Percentiles rank a stretch among this genome's conserved stretches.
Evolutionary conservation across 1,140 invertebrate species (phyloP).

Genomic region (Calephelis virginiensis): DNA sequence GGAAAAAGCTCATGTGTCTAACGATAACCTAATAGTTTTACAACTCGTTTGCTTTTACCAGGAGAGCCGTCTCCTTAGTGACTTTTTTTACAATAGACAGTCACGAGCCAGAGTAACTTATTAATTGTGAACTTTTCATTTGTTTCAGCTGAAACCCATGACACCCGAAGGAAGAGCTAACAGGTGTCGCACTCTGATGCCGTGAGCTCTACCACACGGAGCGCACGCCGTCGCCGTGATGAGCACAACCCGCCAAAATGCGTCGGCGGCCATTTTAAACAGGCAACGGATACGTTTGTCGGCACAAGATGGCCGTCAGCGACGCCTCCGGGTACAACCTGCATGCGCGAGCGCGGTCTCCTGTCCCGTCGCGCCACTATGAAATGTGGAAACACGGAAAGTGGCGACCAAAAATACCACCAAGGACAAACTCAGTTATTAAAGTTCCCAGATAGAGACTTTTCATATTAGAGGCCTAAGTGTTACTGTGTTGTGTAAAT

Average conservation of each 20-base stretch:
- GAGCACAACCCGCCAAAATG: conserved; percentile 73
- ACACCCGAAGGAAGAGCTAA: conserved; percentile 28
- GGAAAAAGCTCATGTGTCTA: no score
- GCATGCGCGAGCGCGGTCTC: conserved; percentile 51
- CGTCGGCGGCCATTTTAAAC: conserved; percentile 74
- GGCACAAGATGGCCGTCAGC: conserved; percentile 72
- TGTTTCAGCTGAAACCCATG: conserved; percentile 63
- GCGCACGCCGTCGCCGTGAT: conserved; percentile 69
- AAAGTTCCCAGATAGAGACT: conserved; percentile 71
- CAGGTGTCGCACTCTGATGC: conserved; percentile 46
- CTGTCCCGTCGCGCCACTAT: conserved; percentile 56
- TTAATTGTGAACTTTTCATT: conserved; percentile 23
- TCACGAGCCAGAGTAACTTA: background rate
- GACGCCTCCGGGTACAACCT: conserved; percentile 44
- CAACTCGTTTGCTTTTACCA: no score
- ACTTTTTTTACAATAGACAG: no score
- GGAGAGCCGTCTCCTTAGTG: no score
- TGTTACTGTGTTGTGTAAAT: conserved; percentile 73
- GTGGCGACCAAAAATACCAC: conserved; percentile 75
- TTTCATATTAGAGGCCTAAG: conserved; percentile 69
- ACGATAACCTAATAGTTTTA: no score
- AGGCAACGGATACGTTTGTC: conserved; percentile 65
- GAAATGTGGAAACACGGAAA: conserved; percentile 79
- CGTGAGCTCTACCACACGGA: conserved; percentile 61
- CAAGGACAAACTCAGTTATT: conserved; percentile 66